phyloP scores from a whole-genome alignment of 2,888 invertebrate genomes.

The Desoria tigrina region DNA sequence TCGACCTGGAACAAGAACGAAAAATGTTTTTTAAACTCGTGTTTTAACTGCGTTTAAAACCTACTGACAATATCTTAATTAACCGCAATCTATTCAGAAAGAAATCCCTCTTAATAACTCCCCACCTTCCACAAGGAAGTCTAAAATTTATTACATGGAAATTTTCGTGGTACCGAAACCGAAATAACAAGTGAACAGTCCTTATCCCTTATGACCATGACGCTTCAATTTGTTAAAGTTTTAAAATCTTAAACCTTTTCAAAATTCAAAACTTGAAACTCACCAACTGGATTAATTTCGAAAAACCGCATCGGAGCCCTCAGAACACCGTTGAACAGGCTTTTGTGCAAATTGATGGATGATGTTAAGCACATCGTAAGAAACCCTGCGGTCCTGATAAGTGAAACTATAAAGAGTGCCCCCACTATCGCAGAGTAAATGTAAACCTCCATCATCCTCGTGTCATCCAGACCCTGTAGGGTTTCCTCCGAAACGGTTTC shows the following conservation, averaged over 20 bases:
- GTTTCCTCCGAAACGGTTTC: not conserved
- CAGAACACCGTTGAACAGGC: slow-evolving; percentile 77
- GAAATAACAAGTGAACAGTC: too few species aligned
- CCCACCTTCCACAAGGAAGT: slow-evolving; percentile 48
- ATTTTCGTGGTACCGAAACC: too few species aligned
- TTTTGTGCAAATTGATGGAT: slow-evolving; percentile 75
- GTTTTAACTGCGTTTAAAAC: too few species aligned
- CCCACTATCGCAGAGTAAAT: slow-evolving; percentile 46
- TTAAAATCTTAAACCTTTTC: slow-evolving; percentile 49
- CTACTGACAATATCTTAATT: not conserved
- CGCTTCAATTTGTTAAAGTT: too few species aligned
- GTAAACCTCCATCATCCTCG: slow-evolving; percentile 36
- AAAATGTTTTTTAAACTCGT: not conserved
- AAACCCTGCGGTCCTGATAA: slow-evolving; percentile 64
- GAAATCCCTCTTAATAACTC: not conserved
- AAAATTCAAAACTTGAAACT: slow-evolving; percentile 30
- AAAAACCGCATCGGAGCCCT: slow-evolving; percentile 83
- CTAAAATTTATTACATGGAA: too few species aligned
- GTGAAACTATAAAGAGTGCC: slow-evolving; percentile 39
- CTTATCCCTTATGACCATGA: too few species aligned
- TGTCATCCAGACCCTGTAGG: not conserved
- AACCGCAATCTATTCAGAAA: not conserved
- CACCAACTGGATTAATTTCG: slow-evolving; percentile 82
- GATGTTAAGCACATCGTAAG: slow-evolving; percentile 77
- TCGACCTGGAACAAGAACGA: not conserved